Base-by-base conservation (phyloP, 2,797 vertebrate genomes). In the Acanthiza pusilla region DNA sequence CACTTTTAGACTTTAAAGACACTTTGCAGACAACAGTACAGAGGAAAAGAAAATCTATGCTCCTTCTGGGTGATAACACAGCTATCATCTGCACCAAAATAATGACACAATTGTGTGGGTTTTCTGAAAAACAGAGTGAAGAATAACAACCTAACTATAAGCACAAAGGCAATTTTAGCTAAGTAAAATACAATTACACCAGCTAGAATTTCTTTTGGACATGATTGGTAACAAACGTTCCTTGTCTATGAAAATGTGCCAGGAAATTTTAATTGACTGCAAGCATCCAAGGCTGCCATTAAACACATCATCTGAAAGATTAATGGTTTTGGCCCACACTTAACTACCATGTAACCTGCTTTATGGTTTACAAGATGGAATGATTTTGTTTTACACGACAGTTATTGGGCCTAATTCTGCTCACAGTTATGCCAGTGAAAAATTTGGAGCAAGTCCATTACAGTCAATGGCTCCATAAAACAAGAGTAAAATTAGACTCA, bases 231-330 rank as follows among this genome's bases (percentile, higher is more conserved):
- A 83, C 51, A 85, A 93, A 70, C 1, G 3, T 51, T 54, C 43
- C 51, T 47, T 72, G 68, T 85, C 74, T 88, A 21, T 67, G 79
- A 85, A 93, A 90, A 91, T 4, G 45, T 7, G 75, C 82, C 92
- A 95, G 89, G 91, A 91, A 96, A 92, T 81, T 91, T 94, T 94
- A 94, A 93, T 85, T 89, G 85, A 74, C 85, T 92, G 66, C 43
- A 78, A 72, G 68, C 70, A 91, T 86, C 91, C 54, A 63, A 75
- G 58, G 66, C 51, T 85, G 72, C 68, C 72, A 77, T 80, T 72
- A 84, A 94, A 91, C 73, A 81, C 76, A 94, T 85, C 68, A 91
- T 84, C 82, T 90, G 70, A 88, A 78, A 84, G 91, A 93, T 63
- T 6, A 78, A 94, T 95, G 93, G 3, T 87, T 75, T 94, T 30